Evolutionary conservation across 1,140 invertebrate genomes (phyloP), one percentile per base, ranked within the genome.

Genomic region (Orchesella cincta): DNA sequence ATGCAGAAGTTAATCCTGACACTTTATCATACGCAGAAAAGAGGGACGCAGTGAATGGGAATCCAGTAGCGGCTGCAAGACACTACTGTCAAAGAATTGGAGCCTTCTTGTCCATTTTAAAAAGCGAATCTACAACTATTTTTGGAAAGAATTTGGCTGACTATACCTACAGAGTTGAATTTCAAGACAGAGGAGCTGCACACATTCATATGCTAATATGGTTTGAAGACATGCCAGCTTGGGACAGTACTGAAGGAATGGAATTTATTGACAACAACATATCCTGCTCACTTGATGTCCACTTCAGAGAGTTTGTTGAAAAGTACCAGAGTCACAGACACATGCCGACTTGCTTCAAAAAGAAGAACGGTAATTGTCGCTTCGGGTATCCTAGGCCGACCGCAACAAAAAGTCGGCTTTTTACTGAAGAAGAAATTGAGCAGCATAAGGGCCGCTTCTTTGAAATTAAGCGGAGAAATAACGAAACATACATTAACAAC

Each of bases 151-250:
- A 67, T 5, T 8, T 67, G 23, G 12, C 8, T 12, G 62, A 67
- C 31, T 67, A 31, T 29, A 39, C 39, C 76, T 84, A 81, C 76
- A 79, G 83, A 74, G 84, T 86, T 72, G 84, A 86, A 79, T 86
- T 85, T 80, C 85, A 87, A 77, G 84, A 86, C 73, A 82, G 85
- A 23, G 86, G 86, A 12, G 85, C 83, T 74, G 85, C 86, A 23
- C 86, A 87, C 80, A 52, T 86, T n/a, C 85, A 87, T 75, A 82
- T 84, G 73, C 75, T 87, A 14, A 28, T 85, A 14, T 87, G 86
- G 85, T 77, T 85, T 5, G 78, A 85, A 80, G 80, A 84, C 82
- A 76, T 81, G 28, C 86, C 85, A 70, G 35, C 39, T 52, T 83
- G 83, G 75, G 81, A 85, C 70, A 82, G 83, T 64, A 16, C 64